Conservation (phyloP, 2,888 invertebrate genomes). For the Amaurobius ferox region DNA sequence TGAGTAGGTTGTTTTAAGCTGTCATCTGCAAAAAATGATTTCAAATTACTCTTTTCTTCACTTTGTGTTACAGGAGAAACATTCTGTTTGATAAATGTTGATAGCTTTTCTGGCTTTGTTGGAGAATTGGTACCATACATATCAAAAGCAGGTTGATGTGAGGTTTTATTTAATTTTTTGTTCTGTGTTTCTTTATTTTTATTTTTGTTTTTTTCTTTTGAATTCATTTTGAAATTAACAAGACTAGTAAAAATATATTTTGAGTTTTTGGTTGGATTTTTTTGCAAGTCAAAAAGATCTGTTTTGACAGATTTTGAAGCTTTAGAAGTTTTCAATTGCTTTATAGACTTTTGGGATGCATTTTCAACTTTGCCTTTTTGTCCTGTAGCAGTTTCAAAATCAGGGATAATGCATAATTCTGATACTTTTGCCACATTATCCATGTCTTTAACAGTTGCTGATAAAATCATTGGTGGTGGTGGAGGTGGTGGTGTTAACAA, state of each 20-base stretch:
- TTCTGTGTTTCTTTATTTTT: conserved; percentile 3
- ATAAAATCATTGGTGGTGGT: conserved; percentile 73
- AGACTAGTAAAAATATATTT: conserved; percentile 51
- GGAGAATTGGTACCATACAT: conserved; percentile 65
- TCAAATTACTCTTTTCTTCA: conserved; percentile 27
- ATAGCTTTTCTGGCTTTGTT: conserved; percentile 4
- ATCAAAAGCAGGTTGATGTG: conserved; percentile 26
- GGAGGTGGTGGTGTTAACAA: conserved; percentile 73
- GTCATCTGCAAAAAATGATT: conserved; percentile 41
- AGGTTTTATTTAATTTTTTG: background rate
- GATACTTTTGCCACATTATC: background rate
- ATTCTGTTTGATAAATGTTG: conserved; percentile 46
- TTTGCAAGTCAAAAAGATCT: background rate
- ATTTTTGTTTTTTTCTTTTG: conserved; percentile 27
- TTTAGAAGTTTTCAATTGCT: conserved; percentile 20
- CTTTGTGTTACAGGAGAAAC: conserved; percentile 14
- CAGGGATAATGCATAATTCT: too few relatives aligned
- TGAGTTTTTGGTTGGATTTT: conserved; percentile 22
- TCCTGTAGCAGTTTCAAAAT: background rate
- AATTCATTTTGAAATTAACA: conserved; percentile 37
- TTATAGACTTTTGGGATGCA: background rate
- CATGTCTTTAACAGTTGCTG: conserved; percentile 1
- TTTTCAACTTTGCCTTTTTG: background rate
- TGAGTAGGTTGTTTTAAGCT: background rate
- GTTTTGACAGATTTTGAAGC: conserved; percentile 15